Base-by-base conservation (phyloP, 2,888 invertebrate genomes). In the Erpobdella octoculata region DNA sequence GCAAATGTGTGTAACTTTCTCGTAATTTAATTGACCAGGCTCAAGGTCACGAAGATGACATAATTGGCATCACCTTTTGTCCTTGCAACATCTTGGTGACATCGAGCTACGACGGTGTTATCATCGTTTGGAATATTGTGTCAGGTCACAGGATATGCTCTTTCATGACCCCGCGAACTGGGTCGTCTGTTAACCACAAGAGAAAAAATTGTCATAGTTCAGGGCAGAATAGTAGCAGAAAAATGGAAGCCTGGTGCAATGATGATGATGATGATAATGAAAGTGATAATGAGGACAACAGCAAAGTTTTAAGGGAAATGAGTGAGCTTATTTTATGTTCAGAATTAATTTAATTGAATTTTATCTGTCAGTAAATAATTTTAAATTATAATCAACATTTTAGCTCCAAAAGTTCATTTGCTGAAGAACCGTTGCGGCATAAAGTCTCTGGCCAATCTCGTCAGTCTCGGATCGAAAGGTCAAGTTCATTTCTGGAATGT, bases 121-220 rank as follows among this genome's bases (percentile, higher is more conserved):
- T 83, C 21, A 83, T 83, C 69, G 81, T 83, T 33, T 83, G 83
- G 83, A 83, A 83, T 75, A 79, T 83, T 79, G 79, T 83, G 48
- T 82, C 82, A 35, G 83, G 83, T 12, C 83, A 83, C 76, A 81
- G 82, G 46, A 83, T 83, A 77, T 82, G 81, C 73, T 79, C 81
- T 70, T 76, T 83, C 21, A 75, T 74, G n/a, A 78, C 82, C 5
- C 79, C 80, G 4, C 71, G 76, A 33, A 80, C 80, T 15, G 6
- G n/a, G 53, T 25, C 28, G 53, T 8, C 18, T 12, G 21, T 53
- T 21, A 5, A 4, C 15, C 28, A 2, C 8, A 53, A 53, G 28
- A 9, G 53, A 53, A 53, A 53, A 28, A 15, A 8, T 28, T 12
- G 12, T 28, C 53, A 18, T 15, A 53, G 28, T 53, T 53, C 21